A percentile compares a stretch with the other conserved stretches of the same genome.
These are phyloP conservation scores for Stegodyphus mimosarum DNA, from an alignment of 1,140 invertebrate genomes.

Conservation along the genomic window DNA sequence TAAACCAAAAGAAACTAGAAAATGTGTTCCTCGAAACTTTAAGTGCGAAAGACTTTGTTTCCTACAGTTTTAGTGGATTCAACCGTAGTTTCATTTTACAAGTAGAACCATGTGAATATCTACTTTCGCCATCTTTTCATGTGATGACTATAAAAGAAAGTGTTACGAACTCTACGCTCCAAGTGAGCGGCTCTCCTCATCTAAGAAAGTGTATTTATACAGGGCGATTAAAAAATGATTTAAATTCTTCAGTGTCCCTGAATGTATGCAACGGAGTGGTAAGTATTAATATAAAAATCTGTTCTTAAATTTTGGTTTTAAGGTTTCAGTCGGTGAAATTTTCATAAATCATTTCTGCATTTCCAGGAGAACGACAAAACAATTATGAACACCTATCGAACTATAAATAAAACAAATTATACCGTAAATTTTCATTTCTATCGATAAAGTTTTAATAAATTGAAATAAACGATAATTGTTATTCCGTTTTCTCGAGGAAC, in stretches of 20 bases:
- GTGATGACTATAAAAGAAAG: constrained; percentile 11
- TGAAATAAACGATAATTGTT: no score
- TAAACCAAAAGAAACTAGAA: constrained; percentile 2
- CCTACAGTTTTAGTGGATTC: constrained; percentile 26
- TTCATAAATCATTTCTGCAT: no score
- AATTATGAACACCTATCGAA: no score
- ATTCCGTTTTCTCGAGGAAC: no score
- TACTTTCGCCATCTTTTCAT: constrained; percentile 20
- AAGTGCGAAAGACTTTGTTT: not conserved
- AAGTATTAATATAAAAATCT: not conserved
- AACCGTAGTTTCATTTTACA: constrained; percentile 18
- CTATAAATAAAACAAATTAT: no score
- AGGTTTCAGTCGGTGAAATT: no score
- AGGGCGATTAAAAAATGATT: constrained; percentile 9
- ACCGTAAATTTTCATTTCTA: no score
- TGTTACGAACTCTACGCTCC: constrained; percentile 8
- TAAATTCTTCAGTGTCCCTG: constrained; percentile 3
- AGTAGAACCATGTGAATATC: not conserved
- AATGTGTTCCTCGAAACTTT: not conserved
- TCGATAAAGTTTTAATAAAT: no score
- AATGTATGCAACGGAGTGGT: constrained; percentile 27
- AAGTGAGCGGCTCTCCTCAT: not conserved
- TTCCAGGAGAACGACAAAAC: no score
- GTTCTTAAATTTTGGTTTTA: no score
- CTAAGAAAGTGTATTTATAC: constrained; percentile 22